Percentiles rank a stretch among this genome's conserved stretches.
phyloP scores from a whole-genome alignment of 2,113 vertebrate species.

The Tetrao urogallus region DNA sequence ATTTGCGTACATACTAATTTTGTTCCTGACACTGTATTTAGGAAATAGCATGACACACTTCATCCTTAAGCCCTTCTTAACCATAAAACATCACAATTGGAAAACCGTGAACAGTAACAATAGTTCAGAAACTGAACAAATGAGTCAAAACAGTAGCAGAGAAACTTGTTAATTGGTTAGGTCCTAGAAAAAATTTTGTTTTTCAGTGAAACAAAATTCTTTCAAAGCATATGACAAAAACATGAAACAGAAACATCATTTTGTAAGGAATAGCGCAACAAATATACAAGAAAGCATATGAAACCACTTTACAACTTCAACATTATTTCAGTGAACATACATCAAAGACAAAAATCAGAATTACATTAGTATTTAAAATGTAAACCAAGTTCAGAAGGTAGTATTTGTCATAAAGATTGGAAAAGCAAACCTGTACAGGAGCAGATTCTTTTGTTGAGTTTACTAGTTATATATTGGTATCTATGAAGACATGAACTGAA shows the following conservation, averaged over 20 bases:
- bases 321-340: not conserved
- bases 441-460: slow-evolving; percentile 70
- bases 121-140: not conserved
- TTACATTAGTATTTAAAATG: slow-evolving; percentile 53
- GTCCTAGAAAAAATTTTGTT: slow-evolving; percentile 19
- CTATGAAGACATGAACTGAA: slow-evolving; percentile 87
- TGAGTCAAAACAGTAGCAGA: slow-evolving; percentile 40
- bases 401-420: slow-evolving; percentile 40
- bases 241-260: slow-evolving; percentile 19
- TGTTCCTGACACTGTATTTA: slow-evolving; percentile 68
- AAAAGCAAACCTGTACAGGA: slow-evolving; percentile 74
- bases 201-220: not conserved
- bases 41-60: slow-evolving; percentile 99
- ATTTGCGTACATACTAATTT: slow-evolving; percentile 37
- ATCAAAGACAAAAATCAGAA: slow-evolving; percentile 53
- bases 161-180: slow-evolving; percentile 32
- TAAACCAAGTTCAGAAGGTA: slow-evolving; percentile 56
- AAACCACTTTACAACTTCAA: slow-evolving; percentile 37
- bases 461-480: slow-evolving; percentile 79
- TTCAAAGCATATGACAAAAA: slow-evolving; percentile 17
- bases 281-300: not conserved
- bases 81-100: slow-evolving; percentile 52
- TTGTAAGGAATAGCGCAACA: slow-evolving; percentile 38
- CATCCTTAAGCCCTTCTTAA: slow-evolving; percentile 81
- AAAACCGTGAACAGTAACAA: slow-evolving; percentile 44